Evolutionary conservation across 2,113 vertebrate genomes (phyloP).

Genomic region (Sylvilagus bachmani): DNA sequence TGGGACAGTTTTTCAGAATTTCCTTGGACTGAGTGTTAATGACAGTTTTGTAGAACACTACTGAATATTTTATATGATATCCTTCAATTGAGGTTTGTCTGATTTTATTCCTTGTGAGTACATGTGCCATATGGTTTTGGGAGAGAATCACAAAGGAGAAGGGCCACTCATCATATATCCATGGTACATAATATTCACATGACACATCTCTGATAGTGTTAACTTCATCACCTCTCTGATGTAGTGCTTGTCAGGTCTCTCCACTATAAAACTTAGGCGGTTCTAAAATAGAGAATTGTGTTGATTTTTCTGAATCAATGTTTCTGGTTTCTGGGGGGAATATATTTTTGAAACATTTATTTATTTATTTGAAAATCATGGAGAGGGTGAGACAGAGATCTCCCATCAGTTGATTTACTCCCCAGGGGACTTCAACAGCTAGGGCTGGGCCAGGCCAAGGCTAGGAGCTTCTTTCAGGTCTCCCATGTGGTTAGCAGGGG

Average conservation of each 20-base stretch:
- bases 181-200: not conserved
- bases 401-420: too few species aligned
- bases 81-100: constrained; percentile 1
- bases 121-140: not conserved
- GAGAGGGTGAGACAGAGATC: too few species aligned
- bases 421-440: too few species aligned
- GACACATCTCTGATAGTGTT: not conserved
- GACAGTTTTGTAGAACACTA: not conserved
- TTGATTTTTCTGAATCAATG: constrained; percentile 29
- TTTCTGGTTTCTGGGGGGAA: constrained; percentile 18
- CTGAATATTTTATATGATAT: constrained; percentile 11
- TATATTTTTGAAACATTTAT: not conserved
- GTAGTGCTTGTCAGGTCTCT: constrained; percentile 31
- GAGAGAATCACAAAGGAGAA: not conserved
- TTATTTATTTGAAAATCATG: too few species aligned
- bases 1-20: not conserved
- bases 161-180: not conserved
- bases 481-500: too few species aligned
- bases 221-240: not conserved
- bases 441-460: too few species aligned
- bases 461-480: too few species aligned
- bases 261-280: not conserved
- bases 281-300: constrained; percentile 43
- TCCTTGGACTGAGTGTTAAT: not conserved
- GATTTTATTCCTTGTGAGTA: constrained; percentile 9